Percentiles rank a stretch among this genome's conserved stretches.
Conservation (phyloP, 2,888 invertebrate species). For the Erebia ligea region DNA sequence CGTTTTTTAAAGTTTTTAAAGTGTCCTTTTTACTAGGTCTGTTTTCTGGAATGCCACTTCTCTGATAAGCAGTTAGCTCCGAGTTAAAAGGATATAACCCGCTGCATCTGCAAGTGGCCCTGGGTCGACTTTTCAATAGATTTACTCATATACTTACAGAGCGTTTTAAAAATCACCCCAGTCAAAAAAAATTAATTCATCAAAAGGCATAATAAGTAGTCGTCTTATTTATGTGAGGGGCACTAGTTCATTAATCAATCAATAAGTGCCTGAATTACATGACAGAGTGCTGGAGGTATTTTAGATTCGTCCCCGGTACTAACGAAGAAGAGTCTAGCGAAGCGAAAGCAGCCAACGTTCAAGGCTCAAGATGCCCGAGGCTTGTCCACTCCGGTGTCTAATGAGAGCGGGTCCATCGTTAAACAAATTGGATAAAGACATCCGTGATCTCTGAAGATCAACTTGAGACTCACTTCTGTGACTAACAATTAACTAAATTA, state of each 20-base stretch:
- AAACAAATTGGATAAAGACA: constrained; percentile 84
- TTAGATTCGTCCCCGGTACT: constrained; percentile 48
- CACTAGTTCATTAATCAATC: background rate
- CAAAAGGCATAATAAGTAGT: background rate
- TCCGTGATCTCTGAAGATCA: constrained; percentile 79
- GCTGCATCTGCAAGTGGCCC: too few relatives aligned
- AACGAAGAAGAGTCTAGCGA: constrained; percentile 62
- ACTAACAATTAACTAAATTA: constrained; percentile 82
- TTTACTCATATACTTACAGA: too few relatives aligned
- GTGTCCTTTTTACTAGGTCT: too few relatives aligned
- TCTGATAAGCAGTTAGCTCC: too few relatives aligned
- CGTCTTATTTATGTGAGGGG: background rate
- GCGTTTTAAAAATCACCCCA: too few relatives aligned
- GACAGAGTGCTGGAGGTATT: constrained; percentile 11
- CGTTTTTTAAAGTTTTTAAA: too few relatives aligned
- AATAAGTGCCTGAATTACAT: constrained; percentile 14
- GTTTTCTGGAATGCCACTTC: too few relatives aligned
- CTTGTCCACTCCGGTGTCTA: constrained; percentile 71
- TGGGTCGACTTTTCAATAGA: too few relatives aligned
- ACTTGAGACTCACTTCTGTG: constrained; percentile 77
- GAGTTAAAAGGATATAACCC: too few relatives aligned
- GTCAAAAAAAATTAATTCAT: background rate
- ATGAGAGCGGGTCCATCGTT: constrained; percentile 80
- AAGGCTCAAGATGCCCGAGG: constrained; percentile 42
- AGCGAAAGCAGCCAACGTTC: constrained; percentile 60